Conservation (phyloP, 1,140 invertebrate species). For the Trichonephila clavipes region DNA sequence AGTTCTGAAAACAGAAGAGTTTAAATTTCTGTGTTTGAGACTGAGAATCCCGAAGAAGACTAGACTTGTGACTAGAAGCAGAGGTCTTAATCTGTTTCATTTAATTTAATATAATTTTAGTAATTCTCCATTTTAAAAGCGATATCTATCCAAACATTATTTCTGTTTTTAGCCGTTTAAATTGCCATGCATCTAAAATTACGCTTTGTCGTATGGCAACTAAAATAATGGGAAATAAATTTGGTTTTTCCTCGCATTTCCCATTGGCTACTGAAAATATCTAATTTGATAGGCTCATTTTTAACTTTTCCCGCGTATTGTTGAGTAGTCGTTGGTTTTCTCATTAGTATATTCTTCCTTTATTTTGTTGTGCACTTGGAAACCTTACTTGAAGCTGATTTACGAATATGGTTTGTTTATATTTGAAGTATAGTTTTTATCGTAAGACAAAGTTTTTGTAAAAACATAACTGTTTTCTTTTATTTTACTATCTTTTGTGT, state of each 20-base stretch:
- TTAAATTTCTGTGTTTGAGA: too few species aligned
- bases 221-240: neutral
- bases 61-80: too few species aligned
- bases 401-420: neutral
- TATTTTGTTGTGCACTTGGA: neutral
- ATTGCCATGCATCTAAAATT: too few species aligned
- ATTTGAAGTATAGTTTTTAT: neutral
- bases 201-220: neutral
- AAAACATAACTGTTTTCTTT: neutral
- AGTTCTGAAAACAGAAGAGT: too few species aligned
- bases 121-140: too few species aligned
- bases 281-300: conserved; percentile 17
- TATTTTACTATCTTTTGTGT: neutral
- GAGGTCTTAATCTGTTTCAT: too few species aligned
- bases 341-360: too few species aligned
- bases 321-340: neutral
- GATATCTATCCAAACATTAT: too few species aligned
- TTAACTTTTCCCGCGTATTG: conserved; percentile 52
- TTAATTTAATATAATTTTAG: too few species aligned
- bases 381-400: neutral
- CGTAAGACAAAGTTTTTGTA: neutral
- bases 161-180: too few species aligned
- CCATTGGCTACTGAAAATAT: conserved; percentile 2
- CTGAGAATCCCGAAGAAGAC: too few species aligned
- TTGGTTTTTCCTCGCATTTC: neutral